Percentiles rank a stretch among this genome's conserved stretches.
Evolutionary conservation across 2,888 invertebrate genomes (phyloP).

Genomic region (Heterodera filipjevi): DNA sequence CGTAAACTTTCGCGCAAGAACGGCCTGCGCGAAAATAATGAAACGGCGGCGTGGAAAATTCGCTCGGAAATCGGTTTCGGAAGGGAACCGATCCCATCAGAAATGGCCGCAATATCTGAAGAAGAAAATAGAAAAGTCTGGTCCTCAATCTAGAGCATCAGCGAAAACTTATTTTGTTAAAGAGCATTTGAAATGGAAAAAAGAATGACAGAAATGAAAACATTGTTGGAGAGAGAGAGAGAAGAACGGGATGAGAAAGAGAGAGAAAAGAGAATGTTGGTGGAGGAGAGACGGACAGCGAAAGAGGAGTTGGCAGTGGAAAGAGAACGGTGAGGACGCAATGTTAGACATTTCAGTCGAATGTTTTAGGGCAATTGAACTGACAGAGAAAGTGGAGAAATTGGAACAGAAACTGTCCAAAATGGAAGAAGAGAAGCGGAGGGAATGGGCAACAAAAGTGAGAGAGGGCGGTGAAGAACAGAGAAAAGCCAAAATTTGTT

Average conservation of each 20-base stretch:
- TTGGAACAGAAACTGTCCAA: conserved; percentile 16
- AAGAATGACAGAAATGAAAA: conserved; percentile 20
- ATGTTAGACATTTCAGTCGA: neutral
- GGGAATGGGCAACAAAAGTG: conserved; percentile 1
- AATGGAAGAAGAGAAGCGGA: neutral
- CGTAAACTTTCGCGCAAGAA: too few species aligned
- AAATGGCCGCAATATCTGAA: too few species aligned
- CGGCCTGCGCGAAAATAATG: too few species aligned
- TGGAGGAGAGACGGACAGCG: neutral
- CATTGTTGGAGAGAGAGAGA: conserved; percentile 34
- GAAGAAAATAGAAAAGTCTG: too few species aligned
- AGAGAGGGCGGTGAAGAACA: neutral
- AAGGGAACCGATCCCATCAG: too few species aligned
- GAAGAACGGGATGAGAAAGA: conserved; percentile 24
- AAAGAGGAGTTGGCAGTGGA: neutral
- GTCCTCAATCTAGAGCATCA: too few species aligned
- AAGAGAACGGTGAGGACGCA: neutral
- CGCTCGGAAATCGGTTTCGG: too few species aligned
- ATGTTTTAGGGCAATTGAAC: neutral
- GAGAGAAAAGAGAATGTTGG: neutral
- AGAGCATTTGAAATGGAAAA: neutral
- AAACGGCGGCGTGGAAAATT: too few species aligned
- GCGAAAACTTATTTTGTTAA: neutral
- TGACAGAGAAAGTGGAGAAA: conserved; percentile 13
- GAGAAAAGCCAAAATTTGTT: neutral